Base-by-base conservation (phyloP, 1,140 invertebrate species). In the Saxidomus purpurata region DNA sequence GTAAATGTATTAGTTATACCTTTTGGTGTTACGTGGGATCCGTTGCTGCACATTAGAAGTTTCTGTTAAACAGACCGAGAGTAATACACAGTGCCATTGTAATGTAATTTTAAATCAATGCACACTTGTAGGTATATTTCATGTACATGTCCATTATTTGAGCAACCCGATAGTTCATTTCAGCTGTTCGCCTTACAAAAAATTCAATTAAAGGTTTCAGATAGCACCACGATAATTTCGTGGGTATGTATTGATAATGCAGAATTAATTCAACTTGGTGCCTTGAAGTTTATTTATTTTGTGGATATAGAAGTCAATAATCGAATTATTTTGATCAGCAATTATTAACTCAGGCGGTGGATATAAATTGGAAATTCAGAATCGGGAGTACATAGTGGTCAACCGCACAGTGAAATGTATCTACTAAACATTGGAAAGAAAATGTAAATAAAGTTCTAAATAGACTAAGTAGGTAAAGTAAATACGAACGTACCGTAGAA, bases 121-220 rank as follows among this genome's bases (percentile, higher is more conserved):
- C 15, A 40, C 67, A 38, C 0, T 38, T 71, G 28, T 22, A 19
- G 34, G 25, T 38, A 31, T 31, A 31, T 67, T 15, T 31, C 25
- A 67, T 63, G 59, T 63, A 63, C 59, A 63, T 71, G 36, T 76
- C 25, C 8, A 34, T 52, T 79, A 36, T 38, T 59, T 34, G 28
- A 55, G 76, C 47, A 79, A 79, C 49, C 47, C 49, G 47, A 79
- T 49, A 59, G 43, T 49, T 52, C 15, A 11, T 79, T 52, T 52
- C 31, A n/a, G 43, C 28, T 34, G 34, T 36, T 52, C 36, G 43
- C 28, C 47, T 36, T 36, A 40, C 61, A 59, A 59, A n/a, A 76
- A 52, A 22, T 47, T 40, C 40, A 86, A 74, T 49, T 52, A 74
- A 71, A 85, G 25, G 43, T 74, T 43, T 52, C 82, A 82, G 55